Evolutionary conservation across 2,888 invertebrate species (phyloP), one percentile per base, ranked within the genome.

Genomic region (Cancer borealis): DNA sequence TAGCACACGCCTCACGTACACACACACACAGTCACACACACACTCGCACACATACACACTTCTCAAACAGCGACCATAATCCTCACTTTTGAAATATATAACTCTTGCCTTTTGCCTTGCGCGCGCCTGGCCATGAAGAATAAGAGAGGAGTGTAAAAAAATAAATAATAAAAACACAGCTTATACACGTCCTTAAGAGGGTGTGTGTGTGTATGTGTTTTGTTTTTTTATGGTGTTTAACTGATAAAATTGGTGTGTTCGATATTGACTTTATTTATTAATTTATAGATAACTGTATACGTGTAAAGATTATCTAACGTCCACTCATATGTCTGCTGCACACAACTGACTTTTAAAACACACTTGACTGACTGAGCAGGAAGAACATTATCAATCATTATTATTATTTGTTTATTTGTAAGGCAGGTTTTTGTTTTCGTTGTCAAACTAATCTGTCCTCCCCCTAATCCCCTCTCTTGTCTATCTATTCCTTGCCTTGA

Each of bases 1-100:
- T 21, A n/a, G 66, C 66, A 66, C 66, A 66, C 66, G n/a, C 66
- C 66, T 66, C 66, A 66, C 66, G 66, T 66, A 66, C 49, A 39
- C 14, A 49, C 49, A 49, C 49, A 12, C 49, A 12, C 3, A 8
- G 0, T 17, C 54, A 54, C 54, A 17, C 17, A 2, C 10, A 12
- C 17, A 12, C 54, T 54, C 39, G 12, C 54, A 17, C 14, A 54
- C 54, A 12, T 54, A 12, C 14, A n/a, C 66, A 66, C 54, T 12
- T 66, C 66, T n/a, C 66, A 66, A 66, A 66, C 54, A 12, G 6
- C 66, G n/a, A n/a, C 66, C 66, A 66, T n/a, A n/a, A 21, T 54
- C n/a, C 21, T 14, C n/a, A 66, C n/a, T 17, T 54, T 54, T 12
- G 21, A n/a, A 21, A 66, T n/a, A n/a, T 21, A n/a, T 66, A n/a